Evolutionary conservation across 2,888 invertebrate genomes (phyloP).

Genomic region (Hartigia nigra): DNA sequence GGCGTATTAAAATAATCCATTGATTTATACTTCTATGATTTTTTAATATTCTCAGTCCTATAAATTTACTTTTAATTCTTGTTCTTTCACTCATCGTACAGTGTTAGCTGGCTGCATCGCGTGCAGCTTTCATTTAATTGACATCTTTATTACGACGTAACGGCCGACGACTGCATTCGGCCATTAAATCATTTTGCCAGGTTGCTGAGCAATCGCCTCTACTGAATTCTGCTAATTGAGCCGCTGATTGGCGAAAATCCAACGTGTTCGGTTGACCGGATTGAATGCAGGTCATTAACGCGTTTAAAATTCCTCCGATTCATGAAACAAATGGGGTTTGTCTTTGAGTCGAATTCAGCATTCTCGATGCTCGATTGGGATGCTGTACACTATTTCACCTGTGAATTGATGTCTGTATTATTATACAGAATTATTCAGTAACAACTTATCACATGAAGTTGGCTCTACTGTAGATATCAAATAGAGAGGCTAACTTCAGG

Average conservation of each 20-base stretch:
- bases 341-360: slow-evolving; percentile 1
- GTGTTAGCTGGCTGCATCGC: slow-evolving; percentile 1
- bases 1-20: background rate
- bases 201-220: slow-evolving; percentile 46
- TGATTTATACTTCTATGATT: background rate
- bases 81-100: background rate
- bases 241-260: slow-evolving; percentile 55
- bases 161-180: slow-evolving; percentile 18
- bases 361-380: background rate
- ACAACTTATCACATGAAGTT: no score
- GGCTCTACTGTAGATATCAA: background rate
- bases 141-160: slow-evolving; percentile 18
- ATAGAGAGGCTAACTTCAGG: background rate
- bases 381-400: background rate
- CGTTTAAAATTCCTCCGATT: slow-evolving; percentile 45
- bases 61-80: background rate
- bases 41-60: background rate
- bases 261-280: slow-evolving; percentile 40
- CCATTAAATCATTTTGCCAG: slow-evolving; percentile 37
- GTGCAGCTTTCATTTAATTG: slow-evolving; percentile 6
- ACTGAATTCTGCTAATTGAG: slow-evolving; percentile 59
- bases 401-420: background rate
- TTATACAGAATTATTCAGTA: no score
- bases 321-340: slow-evolving; percentile 4
- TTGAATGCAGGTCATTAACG: slow-evolving; percentile 54